Base-by-base conservation (phyloP, 1,140 invertebrate genomes). In the Lepidotrigona ventralis region DNA sequence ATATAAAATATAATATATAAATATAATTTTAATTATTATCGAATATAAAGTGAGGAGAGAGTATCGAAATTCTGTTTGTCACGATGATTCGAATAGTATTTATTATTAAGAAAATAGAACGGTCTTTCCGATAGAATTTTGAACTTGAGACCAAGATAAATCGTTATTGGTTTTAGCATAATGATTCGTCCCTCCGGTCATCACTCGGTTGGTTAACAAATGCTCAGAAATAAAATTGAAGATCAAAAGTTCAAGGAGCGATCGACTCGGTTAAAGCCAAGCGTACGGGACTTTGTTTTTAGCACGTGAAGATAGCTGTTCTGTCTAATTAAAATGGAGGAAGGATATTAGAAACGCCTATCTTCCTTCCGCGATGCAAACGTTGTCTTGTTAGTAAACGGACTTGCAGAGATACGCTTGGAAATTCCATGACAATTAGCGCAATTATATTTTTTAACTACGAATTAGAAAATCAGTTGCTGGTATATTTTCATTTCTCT, bases 261-360 rank as follows among this genome's bases (percentile, higher is more conserved):
- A 60, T 17, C 29, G 54, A 58, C 19, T 79, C 39, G 14, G 54
- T 72, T 23, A 26, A 23, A 26, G 29, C 21, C 23, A 33, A 63
- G 14, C 23, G 56, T 80, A 73, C 70, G 70, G 70, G 46, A 80
- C 69, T 80, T 63, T 0, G 56, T 63, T 64, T 80, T 75, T 69
- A 80, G 53, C n/a, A 39, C 63, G 39, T 4, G 39, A 23, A 29
- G n/a, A 53, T 63, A 51, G 39, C 39, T 39, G 39, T 60, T 53
- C 46, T 14, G n/a, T 46, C 58, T 56, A 81, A 75, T 75, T 81
- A 81, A 66, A 75, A 81, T 81, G 71, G 29, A 74, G 71, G 46
- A 81, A 64, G 79, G 66, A 29, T 39, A 54, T 39, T 54, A 26
- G 70, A 74, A 33, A 23, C 58, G 51, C 21, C 17, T 39, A 58